Evolutionary conservation across 2,797 vertebrate genomes (phyloP).

Genomic region (Hippocampus kuda): DNA sequence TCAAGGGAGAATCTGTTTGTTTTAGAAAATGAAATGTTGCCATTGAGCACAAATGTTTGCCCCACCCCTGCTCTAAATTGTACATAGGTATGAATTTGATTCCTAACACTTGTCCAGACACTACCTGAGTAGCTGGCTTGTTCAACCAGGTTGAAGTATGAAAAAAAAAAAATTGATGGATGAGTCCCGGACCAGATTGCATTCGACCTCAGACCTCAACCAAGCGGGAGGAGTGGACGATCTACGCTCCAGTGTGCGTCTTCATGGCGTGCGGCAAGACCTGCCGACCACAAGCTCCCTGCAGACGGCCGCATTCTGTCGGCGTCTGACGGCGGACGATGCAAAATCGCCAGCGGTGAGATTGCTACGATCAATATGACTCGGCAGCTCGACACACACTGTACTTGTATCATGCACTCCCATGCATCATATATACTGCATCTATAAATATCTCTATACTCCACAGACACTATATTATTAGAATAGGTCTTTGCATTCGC

Average conservation of each 20-base stretch:
- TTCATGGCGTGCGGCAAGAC: constrained; percentile 20
- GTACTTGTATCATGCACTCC: constrained; percentile 24
- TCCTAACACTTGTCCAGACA: background rate
- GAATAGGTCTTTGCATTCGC: background rate
- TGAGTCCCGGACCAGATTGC: background rate
- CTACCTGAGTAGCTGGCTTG: too few relatives aligned
- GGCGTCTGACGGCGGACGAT: constrained; percentile 8
- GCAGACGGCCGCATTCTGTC: constrained; percentile 13
- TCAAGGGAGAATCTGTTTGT: too few relatives aligned
- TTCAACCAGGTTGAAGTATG: background rate
- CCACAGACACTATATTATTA: background rate
- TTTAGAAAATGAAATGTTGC: background rate
- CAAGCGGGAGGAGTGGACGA: constrained; percentile 6
- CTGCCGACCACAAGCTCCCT: constrained; percentile 6
- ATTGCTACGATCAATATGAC: constrained; percentile 23
- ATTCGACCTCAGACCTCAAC: background rate
- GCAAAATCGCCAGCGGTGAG: constrained; percentile 12
- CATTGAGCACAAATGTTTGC: background rate
- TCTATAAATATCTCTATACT: background rate
- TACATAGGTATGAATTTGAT: background rate
- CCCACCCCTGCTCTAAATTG: background rate
- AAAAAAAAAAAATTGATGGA: background rate
- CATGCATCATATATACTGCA: constrained; percentile 9
- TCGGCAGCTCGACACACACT: constrained; percentile 12
- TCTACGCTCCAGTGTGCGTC: background rate